A percentile compares a stretch with the other conserved stretches of the same genome.
Evolutionary conservation across 2,888 invertebrate species (phyloP).

Genomic region (Onchidella celtica): DNA sequence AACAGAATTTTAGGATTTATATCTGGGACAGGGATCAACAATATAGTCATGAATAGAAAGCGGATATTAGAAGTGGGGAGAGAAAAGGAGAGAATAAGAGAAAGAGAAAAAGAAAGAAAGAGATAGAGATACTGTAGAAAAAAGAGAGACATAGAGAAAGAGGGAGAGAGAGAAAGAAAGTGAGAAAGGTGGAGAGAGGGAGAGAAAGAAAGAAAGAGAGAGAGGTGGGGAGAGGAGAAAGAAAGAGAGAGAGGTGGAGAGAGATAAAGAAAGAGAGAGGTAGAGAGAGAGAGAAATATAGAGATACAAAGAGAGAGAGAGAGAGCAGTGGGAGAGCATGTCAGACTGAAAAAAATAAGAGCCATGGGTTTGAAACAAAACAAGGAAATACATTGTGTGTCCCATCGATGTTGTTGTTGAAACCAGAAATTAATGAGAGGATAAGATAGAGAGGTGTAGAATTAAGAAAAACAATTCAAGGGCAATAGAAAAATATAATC

Average conservation of each 20-base stretch:
- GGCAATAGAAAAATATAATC: no score
- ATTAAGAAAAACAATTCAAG: no score
- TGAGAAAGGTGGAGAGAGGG: background rate
- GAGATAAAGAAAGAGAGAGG: no score
- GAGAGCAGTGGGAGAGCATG: background rate
- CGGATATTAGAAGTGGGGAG: background rate
- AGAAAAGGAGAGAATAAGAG: background rate
- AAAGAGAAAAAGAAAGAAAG: background rate
- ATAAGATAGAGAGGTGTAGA: no score
- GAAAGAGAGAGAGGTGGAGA: background rate
- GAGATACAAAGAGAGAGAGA: no score
- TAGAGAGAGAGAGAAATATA: no score
- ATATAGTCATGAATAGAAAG: background rate
- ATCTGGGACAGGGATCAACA: background rate
- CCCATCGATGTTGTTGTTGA: no score
- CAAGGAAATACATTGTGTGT: no score
- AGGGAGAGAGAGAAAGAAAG: background rate
- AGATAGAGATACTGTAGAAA: background rate
- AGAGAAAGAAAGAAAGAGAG: conserved; percentile 18
- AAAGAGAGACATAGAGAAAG: background rate
- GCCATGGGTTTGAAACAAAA: no score
- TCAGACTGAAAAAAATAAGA: no score
- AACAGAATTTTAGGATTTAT: background rate
- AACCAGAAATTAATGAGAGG: no score
- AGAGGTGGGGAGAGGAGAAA: background rate